Conservation (phyloP, 2,888 invertebrate genomes). For the Limnephilus marmoratus region DNA sequence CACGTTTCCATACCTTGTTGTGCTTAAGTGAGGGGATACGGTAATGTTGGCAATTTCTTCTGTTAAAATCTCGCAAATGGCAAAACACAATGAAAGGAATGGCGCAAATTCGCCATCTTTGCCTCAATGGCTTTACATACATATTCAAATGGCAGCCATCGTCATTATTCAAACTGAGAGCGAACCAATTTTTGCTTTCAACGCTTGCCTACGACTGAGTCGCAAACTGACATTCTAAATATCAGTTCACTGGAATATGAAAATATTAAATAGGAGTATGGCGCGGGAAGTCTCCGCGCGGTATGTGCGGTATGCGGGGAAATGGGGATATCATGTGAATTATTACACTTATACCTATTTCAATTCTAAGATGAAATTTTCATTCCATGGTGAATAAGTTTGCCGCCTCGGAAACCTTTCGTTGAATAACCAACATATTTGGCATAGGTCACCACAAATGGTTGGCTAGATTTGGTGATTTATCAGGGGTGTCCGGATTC, state of each 20-base stretch:
- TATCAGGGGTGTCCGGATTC: no score
- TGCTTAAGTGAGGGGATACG: slow-evolving; percentile 43
- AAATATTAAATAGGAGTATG: neutral
- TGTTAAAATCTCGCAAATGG: slow-evolving; percentile 42
- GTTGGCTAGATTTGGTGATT: no score
- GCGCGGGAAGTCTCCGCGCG: neutral
- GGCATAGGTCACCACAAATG: no score
- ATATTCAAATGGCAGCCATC: slow-evolving; percentile 41
- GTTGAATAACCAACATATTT: no score
- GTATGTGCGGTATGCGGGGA: no score
- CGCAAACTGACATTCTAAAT: slow-evolving; percentile 17
- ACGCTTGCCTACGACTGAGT: neutral
- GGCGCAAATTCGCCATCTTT: slow-evolving; percentile 44
- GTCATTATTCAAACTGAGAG: slow-evolving; percentile 40
- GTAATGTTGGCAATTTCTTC: slow-evolving; percentile 46
- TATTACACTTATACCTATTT: neutral
- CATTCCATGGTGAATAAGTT: neutral
- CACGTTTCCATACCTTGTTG: slow-evolving; percentile 42
- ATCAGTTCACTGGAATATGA: slow-evolving; percentile 16
- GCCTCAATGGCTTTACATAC: slow-evolving; percentile 44
- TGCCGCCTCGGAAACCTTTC: no score
- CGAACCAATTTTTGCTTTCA: slow-evolving; percentile 29
- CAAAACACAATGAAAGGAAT: slow-evolving; percentile 46
- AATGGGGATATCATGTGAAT: neutral
- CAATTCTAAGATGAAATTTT: neutral